Evolutionary conservation across 2,797 vertebrate species (phyloP).

Genomic region (Galago senegalensis): DNA sequence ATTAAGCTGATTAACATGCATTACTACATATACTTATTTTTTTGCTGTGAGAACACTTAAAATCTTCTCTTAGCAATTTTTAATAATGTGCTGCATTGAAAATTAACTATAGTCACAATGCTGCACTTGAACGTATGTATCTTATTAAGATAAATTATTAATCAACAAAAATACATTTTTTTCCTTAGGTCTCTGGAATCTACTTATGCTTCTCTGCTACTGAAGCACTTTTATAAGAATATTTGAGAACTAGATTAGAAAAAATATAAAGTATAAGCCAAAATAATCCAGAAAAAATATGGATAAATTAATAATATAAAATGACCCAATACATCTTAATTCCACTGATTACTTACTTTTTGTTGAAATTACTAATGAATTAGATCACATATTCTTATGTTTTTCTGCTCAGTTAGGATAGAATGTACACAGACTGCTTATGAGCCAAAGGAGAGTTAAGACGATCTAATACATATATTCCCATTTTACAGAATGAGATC

Average conservation of each 20-base stretch:
- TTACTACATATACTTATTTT: not conserved
- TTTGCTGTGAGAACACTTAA: constrained; percentile 12
- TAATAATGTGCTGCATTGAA: not conserved
- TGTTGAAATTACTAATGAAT: not conserved
- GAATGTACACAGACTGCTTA: not conserved
- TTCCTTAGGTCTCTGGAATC: not conserved
- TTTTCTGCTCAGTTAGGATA: not conserved
- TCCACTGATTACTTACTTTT: not conserved
- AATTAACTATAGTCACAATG: not conserved
- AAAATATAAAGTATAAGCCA: not conserved
- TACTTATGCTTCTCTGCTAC: not conserved
- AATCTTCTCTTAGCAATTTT: not conserved
- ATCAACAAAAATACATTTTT: not conserved
- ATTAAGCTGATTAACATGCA: not conserved
- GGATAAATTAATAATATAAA: not conserved
- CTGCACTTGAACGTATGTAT: not conserved
- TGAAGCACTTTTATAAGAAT: not conserved
- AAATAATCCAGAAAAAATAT: not conserved
- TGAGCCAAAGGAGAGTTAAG: not conserved
- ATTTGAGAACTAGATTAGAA: not conserved
- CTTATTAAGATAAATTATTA: not conserved
- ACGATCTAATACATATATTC: not conserved
- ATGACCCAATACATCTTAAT: not conserved
- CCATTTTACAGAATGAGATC: not conserved
- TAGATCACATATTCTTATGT: not conserved